phyloP scores from a whole-genome alignment of 2,888 invertebrate species.

The Adela reaumurella region DNA sequence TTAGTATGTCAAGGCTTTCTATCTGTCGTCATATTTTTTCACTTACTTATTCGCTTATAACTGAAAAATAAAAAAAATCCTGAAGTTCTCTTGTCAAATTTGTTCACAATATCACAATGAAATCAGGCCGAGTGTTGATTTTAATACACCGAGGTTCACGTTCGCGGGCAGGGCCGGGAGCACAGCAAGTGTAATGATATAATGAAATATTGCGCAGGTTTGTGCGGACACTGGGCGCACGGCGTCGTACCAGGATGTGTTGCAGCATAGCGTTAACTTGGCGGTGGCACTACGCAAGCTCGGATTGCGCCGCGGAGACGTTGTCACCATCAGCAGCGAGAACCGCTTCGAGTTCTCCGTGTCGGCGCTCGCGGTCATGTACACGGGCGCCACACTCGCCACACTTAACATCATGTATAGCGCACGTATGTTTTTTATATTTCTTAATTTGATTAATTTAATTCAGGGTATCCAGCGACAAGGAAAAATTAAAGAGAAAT shows the following conservation, averaged over 20 bases:
- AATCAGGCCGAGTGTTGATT: too few relatives aligned
- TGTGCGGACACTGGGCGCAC: slow-evolving; percentile 56
- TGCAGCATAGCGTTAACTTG: slow-evolving; percentile 55
- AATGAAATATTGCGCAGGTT: slow-evolving; percentile 31
- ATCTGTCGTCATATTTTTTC: too few relatives aligned
- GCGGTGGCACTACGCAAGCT: slow-evolving; percentile 48
- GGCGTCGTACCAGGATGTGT: slow-evolving; percentile 48
- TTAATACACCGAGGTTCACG: too few relatives aligned
- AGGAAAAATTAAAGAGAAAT: too few relatives aligned
- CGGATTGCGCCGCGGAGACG: slow-evolving; percentile 54
- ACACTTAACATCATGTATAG: slow-evolving; percentile 64
- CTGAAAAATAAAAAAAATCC: too few relatives aligned
- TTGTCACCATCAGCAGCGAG: slow-evolving; percentile 60
- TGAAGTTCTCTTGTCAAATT: too few relatives aligned
- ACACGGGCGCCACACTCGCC: slow-evolving; percentile 56
- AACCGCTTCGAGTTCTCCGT: slow-evolving; percentile 60
- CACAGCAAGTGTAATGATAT: too few relatives aligned
- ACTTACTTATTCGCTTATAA: too few relatives aligned
- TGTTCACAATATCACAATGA: too few relatives aligned
- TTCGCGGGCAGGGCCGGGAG: too few relatives aligned
- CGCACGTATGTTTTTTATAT: slow-evolving; percentile 31
- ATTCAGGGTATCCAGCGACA: too few relatives aligned
- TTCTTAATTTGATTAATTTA: not conserved
- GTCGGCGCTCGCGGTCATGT: slow-evolving; percentile 52
- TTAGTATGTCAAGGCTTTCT: too few relatives aligned